Percentiles rank a stretch among this genome's conserved stretches.
phyloP scores from a whole-genome alignment of 2,113 vertebrate species.

The Lagopus muta region DNA sequence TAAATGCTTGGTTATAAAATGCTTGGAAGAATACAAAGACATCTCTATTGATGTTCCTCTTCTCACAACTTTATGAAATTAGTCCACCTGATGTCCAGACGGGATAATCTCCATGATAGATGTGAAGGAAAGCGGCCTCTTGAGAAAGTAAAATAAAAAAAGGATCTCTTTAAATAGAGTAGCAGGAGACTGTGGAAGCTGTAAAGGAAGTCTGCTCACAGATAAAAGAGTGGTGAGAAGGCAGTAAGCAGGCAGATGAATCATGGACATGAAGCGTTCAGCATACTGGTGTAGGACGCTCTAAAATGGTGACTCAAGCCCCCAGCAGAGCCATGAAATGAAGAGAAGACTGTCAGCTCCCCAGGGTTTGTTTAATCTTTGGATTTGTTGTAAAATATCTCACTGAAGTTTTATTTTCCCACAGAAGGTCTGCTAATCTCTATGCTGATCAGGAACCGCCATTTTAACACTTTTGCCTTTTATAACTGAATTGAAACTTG shows the following conservation, averaged over 20 bases:
- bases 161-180: background rate
- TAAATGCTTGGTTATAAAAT: background rate
- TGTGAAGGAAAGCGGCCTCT: background rate
- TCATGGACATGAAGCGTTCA: conserved; percentile 1
- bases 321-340: background rate
- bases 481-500: background rate
- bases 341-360: background rate
- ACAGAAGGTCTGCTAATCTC: background rate
- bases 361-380: background rate
- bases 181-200: conserved; percentile 7
- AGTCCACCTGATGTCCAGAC: background rate
- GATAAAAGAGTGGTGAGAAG: background rate
- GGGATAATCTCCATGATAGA: background rate
- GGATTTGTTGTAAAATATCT: background rate
- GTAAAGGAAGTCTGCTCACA: background rate
- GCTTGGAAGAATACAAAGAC: background rate
- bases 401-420: background rate
- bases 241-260: conserved; percentile 24
- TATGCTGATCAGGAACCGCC: background rate
- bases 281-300: background rate
- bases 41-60: background rate
- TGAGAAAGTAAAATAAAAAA: background rate
- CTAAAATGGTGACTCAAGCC: conserved; percentile 32
- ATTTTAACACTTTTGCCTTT: background rate
- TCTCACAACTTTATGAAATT: background rate